Evolutionary conservation across 2,113 vertebrate species (phyloP).

Genomic region (Brachyistius frenatus): DNA sequence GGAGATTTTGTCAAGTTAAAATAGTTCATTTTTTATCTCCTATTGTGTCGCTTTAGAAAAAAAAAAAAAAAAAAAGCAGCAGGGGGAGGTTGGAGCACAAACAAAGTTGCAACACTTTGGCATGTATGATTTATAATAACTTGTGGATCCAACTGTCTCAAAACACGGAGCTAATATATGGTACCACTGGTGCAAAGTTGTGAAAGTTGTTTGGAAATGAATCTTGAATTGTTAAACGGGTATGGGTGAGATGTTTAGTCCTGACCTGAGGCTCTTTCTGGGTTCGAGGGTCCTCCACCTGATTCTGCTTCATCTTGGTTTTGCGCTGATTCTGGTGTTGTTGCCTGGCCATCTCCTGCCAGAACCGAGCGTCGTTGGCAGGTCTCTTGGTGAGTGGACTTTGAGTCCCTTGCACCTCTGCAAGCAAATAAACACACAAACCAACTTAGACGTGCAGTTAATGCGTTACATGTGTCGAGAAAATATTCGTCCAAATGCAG

Average conservation of each 20-base stretch:
- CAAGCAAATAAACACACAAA: constrained; percentile 37
- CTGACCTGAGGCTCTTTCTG: constrained; percentile 72
- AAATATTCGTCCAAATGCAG: not conserved
- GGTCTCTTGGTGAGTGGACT: constrained; percentile 67
- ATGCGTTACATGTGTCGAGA: constrained; percentile 6
- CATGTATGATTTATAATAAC: not conserved
- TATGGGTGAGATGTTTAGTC: not conserved
- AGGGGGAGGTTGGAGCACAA: not conserved
- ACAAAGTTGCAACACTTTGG: not conserved
- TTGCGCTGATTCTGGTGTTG: constrained; percentile 57
- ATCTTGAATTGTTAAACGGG: too few species aligned
- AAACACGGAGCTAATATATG: too few species aligned
- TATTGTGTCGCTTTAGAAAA: not conserved
- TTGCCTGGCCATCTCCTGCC: constrained; percentile 64
- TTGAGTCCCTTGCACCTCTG: constrained; percentile 77
- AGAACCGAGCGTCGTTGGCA: constrained; percentile 43
- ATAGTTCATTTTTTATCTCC: too few species aligned
- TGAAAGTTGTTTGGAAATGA: too few species aligned
- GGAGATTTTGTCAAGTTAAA: too few species aligned
- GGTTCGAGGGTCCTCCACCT: constrained; percentile 60
- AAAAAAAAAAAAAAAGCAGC: not conserved
- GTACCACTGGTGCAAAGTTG: too few species aligned
- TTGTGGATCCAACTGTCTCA: too few species aligned
- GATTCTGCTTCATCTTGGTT: constrained; percentile 73
- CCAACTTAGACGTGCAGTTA: constrained; percentile 10